Conservation (phyloP, 1,140 invertebrate genomes). For the Oscheius sp. region DNA sequence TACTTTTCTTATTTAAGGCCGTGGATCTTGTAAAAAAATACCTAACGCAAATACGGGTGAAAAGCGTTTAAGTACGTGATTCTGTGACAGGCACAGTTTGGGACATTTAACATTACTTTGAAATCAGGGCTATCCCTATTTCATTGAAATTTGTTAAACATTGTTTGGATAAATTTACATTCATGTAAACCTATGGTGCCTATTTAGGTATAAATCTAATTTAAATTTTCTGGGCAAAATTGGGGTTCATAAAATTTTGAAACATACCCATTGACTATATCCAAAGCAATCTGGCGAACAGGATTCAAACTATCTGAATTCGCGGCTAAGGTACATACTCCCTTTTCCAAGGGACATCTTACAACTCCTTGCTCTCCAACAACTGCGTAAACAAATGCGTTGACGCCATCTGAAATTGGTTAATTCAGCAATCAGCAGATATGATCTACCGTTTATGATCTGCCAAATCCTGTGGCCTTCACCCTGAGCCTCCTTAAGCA, state of each 20-base stretch:
- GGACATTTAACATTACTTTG: no score
- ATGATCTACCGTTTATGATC: constrained; percentile 4
- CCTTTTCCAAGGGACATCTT: constrained; percentile 11
- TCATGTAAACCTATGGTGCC: no score
- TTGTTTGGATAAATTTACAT: no score
- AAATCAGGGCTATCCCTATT: no score
- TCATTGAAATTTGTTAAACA: no score
- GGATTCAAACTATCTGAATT: constrained; percentile 24
- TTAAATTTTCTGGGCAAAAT: neutral
- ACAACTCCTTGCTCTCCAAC: constrained; percentile 12
- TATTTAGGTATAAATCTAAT: no score
- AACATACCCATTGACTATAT: constrained; percentile 23
- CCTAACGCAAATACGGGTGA: no score
- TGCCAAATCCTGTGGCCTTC: neutral
- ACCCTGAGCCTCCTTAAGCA: neutral
- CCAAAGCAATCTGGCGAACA: constrained; percentile 9
- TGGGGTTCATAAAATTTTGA: neutral
- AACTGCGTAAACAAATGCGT: constrained; percentile 18
- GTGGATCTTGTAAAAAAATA: no score
- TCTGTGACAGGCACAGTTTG: no score
- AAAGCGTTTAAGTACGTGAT: no score
- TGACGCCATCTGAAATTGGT: constrained; percentile 6
- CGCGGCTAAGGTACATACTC: constrained; percentile 3
- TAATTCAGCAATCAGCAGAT: neutral
- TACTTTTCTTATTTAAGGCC: no score